phyloP scores from a whole-genome alignment of 2,797 vertebrate species.

The Characodon lateralis region DNA sequence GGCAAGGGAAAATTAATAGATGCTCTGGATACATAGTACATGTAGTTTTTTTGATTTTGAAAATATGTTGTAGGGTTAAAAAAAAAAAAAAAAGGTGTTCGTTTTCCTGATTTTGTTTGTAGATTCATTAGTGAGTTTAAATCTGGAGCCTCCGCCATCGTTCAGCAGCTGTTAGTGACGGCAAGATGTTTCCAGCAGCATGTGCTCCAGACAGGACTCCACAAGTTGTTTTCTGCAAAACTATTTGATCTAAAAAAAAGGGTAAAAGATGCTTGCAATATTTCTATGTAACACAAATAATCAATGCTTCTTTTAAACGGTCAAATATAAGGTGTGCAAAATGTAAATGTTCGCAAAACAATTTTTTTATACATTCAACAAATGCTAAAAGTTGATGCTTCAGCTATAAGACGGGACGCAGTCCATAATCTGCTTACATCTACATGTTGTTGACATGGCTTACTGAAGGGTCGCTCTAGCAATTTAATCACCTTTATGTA shows the following conservation, averaged over 20 bases:
- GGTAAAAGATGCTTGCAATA: not conserved
- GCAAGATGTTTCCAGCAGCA: slow-evolving; percentile 62
- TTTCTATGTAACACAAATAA: not conserved
- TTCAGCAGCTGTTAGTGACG: slow-evolving; percentile 74
- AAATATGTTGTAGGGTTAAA: not conserved
- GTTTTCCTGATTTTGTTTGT: not conserved
- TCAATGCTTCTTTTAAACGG: not conserved
- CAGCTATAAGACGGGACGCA: not conserved
- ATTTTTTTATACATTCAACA: not conserved
- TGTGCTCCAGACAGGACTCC: slow-evolving; percentile 71
- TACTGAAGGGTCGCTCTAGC: too few relatives aligned
- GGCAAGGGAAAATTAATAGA: slow-evolving; percentile 40
- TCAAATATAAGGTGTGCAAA: not conserved
- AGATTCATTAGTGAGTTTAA: not conserved
- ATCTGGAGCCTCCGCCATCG: slow-evolving; percentile 21
- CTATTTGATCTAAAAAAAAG: not conserved
- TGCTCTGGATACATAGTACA: slow-evolving; percentile 11
- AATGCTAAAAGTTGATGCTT: not conserved
- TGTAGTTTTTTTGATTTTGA: slow-evolving; percentile 3
- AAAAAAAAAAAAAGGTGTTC: not conserved
- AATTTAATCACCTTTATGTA: not conserved
- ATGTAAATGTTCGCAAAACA: not conserved
- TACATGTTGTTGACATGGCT: too few relatives aligned
- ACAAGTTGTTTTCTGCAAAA: slow-evolving; percentile 28
- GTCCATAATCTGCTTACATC: too few relatives aligned